Evolutionary conservation across 2,888 invertebrate species (phyloP).

Genomic region (Brachypalpus laphriformis): DNA sequence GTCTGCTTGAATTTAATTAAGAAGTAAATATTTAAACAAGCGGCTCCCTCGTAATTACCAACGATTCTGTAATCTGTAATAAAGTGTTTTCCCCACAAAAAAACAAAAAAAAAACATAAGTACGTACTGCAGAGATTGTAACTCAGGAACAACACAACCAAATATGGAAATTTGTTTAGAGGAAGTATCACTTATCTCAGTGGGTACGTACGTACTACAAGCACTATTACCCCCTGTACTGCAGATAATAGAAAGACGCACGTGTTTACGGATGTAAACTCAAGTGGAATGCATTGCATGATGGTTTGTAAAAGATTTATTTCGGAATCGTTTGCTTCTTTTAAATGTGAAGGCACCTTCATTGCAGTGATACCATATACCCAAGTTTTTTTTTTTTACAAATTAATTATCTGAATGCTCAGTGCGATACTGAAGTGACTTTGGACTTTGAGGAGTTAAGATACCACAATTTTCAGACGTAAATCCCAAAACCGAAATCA

Average conservation of each 20-base stretch:
- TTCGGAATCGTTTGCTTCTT: background rate
- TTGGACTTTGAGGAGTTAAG: too few species aligned
- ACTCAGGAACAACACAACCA: background rate
- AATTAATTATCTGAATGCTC: background rate
- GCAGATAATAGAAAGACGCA: slow-evolving; percentile 39
- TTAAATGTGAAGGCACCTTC: background rate
- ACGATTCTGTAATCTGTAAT: slow-evolving; percentile 20
- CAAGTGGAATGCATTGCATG: background rate
- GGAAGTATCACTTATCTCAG: slow-evolving; percentile 26
- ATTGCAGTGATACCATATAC: background rate
- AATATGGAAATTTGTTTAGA: slow-evolving; percentile 18
- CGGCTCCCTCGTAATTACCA: slow-evolving; percentile 15
- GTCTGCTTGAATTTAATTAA: slow-evolving; percentile 4
- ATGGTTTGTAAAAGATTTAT: background rate
- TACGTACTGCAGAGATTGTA: background rate
- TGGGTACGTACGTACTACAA: background rate
- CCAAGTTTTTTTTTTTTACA: too few species aligned
- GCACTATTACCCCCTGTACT: background rate
- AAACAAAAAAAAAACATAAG: background rate
- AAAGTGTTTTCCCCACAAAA: slow-evolving; percentile 1
- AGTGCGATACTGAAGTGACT: too few species aligned
- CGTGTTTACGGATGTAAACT: slow-evolving; percentile 25
- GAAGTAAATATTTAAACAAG: slow-evolving; percentile 25
- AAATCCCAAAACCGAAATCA: too few species aligned
- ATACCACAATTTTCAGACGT: too few species aligned